Evolutionary conservation across 64 coral and sea anemone genomes (phyloP), one percentile per base, ranked within the genome.

Genomic region (Pachyseris speciosa): DNA sequence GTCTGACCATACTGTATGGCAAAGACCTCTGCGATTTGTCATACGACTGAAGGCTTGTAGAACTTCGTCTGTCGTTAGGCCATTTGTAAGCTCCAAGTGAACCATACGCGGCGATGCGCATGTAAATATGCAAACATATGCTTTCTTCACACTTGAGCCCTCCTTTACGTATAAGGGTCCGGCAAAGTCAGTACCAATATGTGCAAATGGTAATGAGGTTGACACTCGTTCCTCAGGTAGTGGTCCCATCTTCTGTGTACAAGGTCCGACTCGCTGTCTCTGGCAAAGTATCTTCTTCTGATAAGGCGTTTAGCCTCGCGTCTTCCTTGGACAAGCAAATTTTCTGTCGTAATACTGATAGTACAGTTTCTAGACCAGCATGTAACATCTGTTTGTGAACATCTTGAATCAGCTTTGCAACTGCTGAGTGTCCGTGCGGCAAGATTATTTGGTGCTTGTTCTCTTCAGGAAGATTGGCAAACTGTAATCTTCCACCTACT

Each of bases 141-240:
- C 40, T 38, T 94, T 94, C 42, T 83, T 40, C 30, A 74, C 78
- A n/a, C 45, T 36, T 53, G 33, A 88, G 15, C 83, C 80, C 33
- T 92, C 90, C 41, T 70, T 87, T 15, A 87, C 72, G 29, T 58
- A 83, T 2, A 87, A 9, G 12, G 85, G 75, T 26, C 91, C 91
- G 7, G 92, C 85, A 74, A 86, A 94, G 42, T 94, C 92, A 27
- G 89, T 34, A 47, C 86, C 86, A 84, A 89, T 13, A 64, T 86
- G 28, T 12, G 61, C 25, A 41, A 86, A 86, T 2, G 83, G 37
- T 40, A 8, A 39, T 29, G 64, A 86, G 3, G 20, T 34, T 5
- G 63, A 33, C 3, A 86, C 64, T 86, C 83, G 68, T n/a, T 86
- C 83, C n/a, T 17, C 22, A 4, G 83, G 83, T 19, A 86, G 47